Evolutionary conservation across 1,140 invertebrate species (phyloP).

Genomic region (Drosophila murphyi): DNA sequence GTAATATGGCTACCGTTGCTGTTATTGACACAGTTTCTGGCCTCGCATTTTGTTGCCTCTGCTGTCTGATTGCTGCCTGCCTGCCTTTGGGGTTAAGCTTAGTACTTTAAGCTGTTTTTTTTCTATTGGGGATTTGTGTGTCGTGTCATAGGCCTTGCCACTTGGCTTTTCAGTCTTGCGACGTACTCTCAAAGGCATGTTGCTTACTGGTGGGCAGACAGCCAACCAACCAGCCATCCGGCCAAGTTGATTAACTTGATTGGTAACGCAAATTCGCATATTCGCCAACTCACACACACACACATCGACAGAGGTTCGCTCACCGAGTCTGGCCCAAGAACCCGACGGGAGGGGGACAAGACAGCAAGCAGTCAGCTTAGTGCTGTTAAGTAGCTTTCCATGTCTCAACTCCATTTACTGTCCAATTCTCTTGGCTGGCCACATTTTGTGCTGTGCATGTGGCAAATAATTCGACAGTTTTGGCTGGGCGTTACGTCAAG

Average conservation of each 20-base stretch:
- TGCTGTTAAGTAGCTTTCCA: conserved; percentile 68
- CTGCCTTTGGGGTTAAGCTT: conserved; percentile 33
- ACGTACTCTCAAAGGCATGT: conserved; percentile 73
- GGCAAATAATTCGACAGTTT: conserved; percentile 47
- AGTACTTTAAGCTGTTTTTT: conserved; percentile 39
- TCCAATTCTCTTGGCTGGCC: conserved; percentile 50
- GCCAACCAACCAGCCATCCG: conserved; percentile 60
- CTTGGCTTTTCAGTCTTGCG: conserved; percentile 28
- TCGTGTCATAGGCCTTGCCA: conserved; percentile 54
- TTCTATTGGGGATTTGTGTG: conserved; percentile 35
- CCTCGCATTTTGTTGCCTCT: conserved; percentile 43
- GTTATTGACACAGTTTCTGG: conserved; percentile 79
- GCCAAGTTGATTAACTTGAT: conserved; percentile 82
- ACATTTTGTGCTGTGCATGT: conserved; percentile 10
- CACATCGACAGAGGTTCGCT: conserved; percentile 10
- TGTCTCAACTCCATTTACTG: conserved; percentile 57
- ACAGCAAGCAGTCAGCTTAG: conserved; percentile 56
- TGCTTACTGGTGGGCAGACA: conserved; percentile 65
- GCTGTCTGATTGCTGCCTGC: not conserved
- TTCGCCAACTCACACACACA: conserved; percentile 71
- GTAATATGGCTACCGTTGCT: conserved; percentile 67
- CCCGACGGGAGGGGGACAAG: conserved; percentile 15
- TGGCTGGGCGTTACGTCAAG: conserved; percentile 75
- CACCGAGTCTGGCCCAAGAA: conserved; percentile 55
- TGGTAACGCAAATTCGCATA: conserved; percentile 78